These are phyloP conservation scores for Diorhabda elongata DNA, from an alignment of 1,140 invertebrate genomes.

Conservation along the genomic window DNA sequence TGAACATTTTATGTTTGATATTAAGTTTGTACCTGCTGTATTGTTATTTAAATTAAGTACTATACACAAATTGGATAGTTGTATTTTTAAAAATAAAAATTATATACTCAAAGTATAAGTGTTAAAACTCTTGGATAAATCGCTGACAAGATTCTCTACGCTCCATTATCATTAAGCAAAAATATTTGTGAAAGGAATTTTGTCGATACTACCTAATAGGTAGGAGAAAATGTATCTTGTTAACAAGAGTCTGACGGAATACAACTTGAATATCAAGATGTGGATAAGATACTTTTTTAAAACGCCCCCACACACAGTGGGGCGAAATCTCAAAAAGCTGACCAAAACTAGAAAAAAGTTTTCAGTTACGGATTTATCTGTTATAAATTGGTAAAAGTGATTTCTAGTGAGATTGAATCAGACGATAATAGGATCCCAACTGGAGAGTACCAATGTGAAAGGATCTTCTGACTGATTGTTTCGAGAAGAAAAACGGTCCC, in stretches of 20 bases:
- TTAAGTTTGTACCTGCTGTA: slow-evolving; percentile 6
- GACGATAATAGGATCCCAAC: no score
- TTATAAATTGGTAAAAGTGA: no score
- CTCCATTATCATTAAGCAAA: background rate
- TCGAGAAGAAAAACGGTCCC: no score
- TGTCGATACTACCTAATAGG: background rate
- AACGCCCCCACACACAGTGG: background rate
- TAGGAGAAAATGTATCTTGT: background rate
- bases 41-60: slow-evolving; percentile 9
- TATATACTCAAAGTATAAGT: slow-evolving; percentile 9
- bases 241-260: background rate
- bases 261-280: background rate
- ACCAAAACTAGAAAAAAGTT: background rate
- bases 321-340: background rate
- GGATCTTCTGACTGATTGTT: no score
- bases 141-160: background rate
- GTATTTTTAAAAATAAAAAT: slow-evolving; percentile 15
- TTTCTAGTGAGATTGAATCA: no score
- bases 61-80: slow-evolving; percentile 16
- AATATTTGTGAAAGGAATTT: background rate
- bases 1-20: background rate
- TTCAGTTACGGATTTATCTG: background rate
- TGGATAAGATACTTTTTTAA: background rate
- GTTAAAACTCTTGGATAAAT: background rate
- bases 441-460: no score